These are phyloP conservation scores for Papio anubis DNA, from an alignment of 2,113 vertebrate genomes.

Conservation along the genomic window DNA sequence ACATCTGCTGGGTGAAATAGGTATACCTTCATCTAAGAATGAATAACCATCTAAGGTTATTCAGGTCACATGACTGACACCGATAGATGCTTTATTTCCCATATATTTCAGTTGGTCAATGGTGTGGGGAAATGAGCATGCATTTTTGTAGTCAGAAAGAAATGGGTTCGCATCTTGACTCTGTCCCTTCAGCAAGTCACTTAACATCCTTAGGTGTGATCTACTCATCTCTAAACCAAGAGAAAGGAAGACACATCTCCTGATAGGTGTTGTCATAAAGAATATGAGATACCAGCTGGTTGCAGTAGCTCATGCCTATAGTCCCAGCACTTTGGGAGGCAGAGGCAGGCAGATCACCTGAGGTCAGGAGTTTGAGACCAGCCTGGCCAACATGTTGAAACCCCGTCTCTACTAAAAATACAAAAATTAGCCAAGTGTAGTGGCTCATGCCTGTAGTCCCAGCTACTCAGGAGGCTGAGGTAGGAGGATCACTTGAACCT, in stretches of 20 bases:
- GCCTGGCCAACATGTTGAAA: too few relatives aligned
- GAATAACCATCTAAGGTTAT: not conserved
- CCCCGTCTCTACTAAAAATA: too few relatives aligned
- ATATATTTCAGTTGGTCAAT: not conserved
- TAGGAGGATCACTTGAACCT: too few relatives aligned
- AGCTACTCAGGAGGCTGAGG: too few relatives aligned
- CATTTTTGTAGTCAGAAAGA: not conserved
- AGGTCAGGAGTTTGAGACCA: too few relatives aligned
- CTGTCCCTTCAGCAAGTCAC: not conserved
- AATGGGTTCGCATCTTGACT: not conserved
- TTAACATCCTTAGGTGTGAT: too few relatives aligned
- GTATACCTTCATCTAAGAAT: too few relatives aligned
- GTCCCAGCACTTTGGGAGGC: too few relatives aligned
- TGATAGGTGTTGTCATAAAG: fast-evolving
- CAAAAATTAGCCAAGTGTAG: too few relatives aligned
- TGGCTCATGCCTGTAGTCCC: too few relatives aligned
- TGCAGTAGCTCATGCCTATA: too few relatives aligned
- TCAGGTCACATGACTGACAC: not conserved
- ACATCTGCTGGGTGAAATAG: not conserved
- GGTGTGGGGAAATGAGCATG: not conserved
- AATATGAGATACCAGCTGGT: not conserved
- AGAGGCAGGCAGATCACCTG: too few relatives aligned
- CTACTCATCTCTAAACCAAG: not conserved
- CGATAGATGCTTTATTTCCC: not conserved
- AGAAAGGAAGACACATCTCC: not conserved